Percentiles rank a stretch among this genome's conserved stretches.
phyloP scores from a whole-genome alignment of 2,797 vertebrate species.

The Spinus olivaceus region DNA sequence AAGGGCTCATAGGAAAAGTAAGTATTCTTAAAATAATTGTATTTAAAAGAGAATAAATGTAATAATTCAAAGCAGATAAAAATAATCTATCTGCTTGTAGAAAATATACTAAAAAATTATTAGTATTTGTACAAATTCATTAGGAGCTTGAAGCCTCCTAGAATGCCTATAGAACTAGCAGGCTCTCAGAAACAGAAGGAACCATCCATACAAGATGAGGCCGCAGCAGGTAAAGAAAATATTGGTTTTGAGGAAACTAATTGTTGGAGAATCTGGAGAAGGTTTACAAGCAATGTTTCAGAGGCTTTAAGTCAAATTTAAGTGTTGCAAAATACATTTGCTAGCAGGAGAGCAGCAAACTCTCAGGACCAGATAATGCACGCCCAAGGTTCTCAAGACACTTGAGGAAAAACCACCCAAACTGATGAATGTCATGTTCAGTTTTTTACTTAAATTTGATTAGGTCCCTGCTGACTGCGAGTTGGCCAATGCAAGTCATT shows the following conservation, averaged over 20 bases:
- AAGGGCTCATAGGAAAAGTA: neutral
- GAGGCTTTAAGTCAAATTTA: neutral
- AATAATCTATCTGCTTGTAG: neutral
- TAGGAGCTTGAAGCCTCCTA: neutral
- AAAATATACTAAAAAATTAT: neutral
- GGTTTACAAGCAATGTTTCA: neutral
- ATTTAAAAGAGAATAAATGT: neutral
- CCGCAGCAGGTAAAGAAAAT: neutral
- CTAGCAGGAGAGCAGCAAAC: neutral
- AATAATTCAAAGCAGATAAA: neutral
- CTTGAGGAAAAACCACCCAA: neutral
- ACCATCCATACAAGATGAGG: neutral
- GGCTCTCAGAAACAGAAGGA: neutral
- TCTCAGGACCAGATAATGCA: neutral
- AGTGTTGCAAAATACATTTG: neutral
- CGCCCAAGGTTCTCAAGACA: neutral
- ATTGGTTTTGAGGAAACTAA: neutral
- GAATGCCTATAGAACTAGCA: neutral
- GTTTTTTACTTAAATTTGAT: neutral
- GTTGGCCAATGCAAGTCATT: neutral
- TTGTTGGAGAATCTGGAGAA: neutral
- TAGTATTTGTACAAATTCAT: neutral
- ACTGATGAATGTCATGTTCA: neutral
- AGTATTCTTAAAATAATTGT: neutral
- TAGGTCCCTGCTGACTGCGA: neutral